Conservation (phyloP, 2,113 vertebrate genomes). For the Canis aureus region DNA sequence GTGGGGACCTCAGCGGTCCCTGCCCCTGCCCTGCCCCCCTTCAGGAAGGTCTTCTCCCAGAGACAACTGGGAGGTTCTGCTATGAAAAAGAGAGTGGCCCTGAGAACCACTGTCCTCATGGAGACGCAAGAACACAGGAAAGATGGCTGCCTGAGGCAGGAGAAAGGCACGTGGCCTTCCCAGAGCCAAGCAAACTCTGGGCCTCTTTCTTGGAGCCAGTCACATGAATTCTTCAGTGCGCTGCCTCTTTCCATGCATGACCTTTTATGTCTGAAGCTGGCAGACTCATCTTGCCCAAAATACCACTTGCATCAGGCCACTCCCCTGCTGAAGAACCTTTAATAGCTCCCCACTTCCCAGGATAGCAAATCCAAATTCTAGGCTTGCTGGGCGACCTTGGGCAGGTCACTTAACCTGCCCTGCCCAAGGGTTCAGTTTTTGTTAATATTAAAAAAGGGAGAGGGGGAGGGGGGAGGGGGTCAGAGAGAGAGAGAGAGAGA, state of each 20-base stretch:
- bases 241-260: background rate
- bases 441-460: background rate
- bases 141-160: background rate
- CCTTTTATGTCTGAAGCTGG: background rate
- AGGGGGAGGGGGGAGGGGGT: background rate
- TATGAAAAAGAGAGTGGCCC: background rate
- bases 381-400: background rate
- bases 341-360: background rate
- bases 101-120: background rate
- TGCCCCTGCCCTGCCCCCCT: background rate
- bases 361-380: background rate
- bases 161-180: background rate
- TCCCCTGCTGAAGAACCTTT: background rate
- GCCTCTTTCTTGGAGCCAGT: background rate
- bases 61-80: background rate
- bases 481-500: background rate
- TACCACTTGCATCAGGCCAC: background rate
- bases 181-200: background rate
- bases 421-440: background rate
- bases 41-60: background rate
- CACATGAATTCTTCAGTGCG: background rate
- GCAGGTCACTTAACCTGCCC: background rate
- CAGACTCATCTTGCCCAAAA: background rate
- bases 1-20: background rate
- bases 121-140: too few relatives aligned